A percentile compares a stretch with the other conserved stretches of the same genome.
Conservation (phyloP, 2,888 invertebrate genomes). For the Dynastes grantii region DNA sequence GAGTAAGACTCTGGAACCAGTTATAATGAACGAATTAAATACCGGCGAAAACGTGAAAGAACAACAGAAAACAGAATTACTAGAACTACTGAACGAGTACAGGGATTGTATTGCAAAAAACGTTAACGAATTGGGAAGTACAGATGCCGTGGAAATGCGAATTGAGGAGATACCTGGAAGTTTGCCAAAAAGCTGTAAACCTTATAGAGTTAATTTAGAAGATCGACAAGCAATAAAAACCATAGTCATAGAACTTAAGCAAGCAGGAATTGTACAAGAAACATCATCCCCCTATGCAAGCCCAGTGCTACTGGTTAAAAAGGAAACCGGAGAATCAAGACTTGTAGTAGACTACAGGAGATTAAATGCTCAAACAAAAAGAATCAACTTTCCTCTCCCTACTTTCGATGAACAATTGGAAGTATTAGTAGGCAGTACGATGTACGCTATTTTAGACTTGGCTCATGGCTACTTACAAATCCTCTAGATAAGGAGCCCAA, state of each 20-base stretch:
- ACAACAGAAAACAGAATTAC: neutral
- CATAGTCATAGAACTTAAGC: slow-evolving; percentile 52
- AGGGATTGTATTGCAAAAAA: neutral
- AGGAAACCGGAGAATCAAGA: slow-evolving; percentile 53
- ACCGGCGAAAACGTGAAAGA: neutral
- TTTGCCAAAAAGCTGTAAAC: slow-evolving; percentile 47
- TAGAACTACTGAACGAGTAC: neutral
- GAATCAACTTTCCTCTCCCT: slow-evolving; percentile 54
- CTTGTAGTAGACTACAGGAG: slow-evolving; percentile 55
- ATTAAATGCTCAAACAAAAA: slow-evolving; percentile 53
- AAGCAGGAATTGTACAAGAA: slow-evolving; percentile 54
- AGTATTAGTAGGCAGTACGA: no score
- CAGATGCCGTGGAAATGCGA: slow-evolving; percentile 38
- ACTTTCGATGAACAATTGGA: slow-evolving; percentile 52
- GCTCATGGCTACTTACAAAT: no score
- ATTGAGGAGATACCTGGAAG: slow-evolving; percentile 41
- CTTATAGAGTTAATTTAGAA: slow-evolving; percentile 37
- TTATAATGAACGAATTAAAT: neutral
- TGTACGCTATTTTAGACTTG: no score
- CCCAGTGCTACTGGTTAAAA: slow-evolving; percentile 55
- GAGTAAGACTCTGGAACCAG: neutral
- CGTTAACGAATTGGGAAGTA: slow-evolving; percentile 47
- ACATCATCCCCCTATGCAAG: slow-evolving; percentile 56
- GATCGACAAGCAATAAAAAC: slow-evolving; percentile 46
- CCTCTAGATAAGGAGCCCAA: no score